Base-by-base conservation (phyloP, 1,140 invertebrate species). In the Helicoverpa zea region DNA sequence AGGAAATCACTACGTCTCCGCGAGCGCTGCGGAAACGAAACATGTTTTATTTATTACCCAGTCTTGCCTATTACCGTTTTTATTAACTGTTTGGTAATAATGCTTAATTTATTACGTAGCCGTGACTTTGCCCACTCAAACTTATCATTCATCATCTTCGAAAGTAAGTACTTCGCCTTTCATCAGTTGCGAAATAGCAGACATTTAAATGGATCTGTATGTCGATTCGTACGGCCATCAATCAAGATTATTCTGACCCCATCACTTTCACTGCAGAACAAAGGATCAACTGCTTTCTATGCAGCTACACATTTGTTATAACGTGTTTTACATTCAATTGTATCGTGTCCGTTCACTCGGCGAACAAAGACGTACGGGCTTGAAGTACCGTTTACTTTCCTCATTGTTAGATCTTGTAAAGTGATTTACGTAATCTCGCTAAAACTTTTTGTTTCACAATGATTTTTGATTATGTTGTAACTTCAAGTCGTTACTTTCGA, bases 281-380 rank as follows among this genome's bases (percentile, higher is more conserved):
- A 94, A 93, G 91, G 91, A 93, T 89, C 82, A 83, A 59, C 54
- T 52, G 80, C 90, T 93, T 92, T 93, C 91, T 92, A 91, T 78
- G 81, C 75, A 82, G 79, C 75, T 64, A 74, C 74, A 51, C 43
- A 63, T 13, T 16, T 56, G 54, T 13, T 61, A 11, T 64, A 82
- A 82, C 84, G 80, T 80, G 84, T 85, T 91, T 89, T 81, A 87
- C 84, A 89, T 89, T 91, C 80, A 84, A 86, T 86, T 82, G 47
- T 16, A 47, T 79, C 49, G 81, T 83, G 51, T 66, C 75, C 75
- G 29, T 66, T 77, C 59, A 54, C 61, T 77, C 13, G 7, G 23
- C 18, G 49, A 35, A 64, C 74, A 76, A 63, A 30, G 43, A 76
- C 58, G 18, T 47, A 29, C 35, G 35, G 64, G 18, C 18, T 47